These are phyloP conservation scores for Tachina grossa DNA, from an alignment of 2,888 invertebrate genomes.

Conservation along the genomic window DNA sequence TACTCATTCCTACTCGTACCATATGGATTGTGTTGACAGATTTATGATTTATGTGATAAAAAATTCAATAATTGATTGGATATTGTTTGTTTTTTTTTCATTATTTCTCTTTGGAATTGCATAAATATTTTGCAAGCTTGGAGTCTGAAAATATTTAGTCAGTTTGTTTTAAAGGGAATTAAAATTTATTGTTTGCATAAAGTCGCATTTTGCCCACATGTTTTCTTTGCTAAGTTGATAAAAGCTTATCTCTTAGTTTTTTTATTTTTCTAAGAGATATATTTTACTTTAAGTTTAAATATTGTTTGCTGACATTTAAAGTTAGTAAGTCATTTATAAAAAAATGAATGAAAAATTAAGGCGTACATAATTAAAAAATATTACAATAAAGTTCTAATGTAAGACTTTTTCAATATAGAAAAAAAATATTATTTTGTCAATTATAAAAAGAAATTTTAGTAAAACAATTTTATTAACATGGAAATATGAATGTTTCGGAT, in stretches of 20 bases:
- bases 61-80: conserved; percentile 59
- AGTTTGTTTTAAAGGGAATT: conserved; percentile 50
- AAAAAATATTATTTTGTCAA: too few species aligned
- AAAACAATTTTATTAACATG: too few species aligned
- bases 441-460: too few species aligned
- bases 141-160: conserved; percentile 7
- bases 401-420: too few species aligned
- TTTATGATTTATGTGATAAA: conserved; percentile 66
- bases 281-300: not conserved
- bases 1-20: not conserved
- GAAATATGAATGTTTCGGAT: too few species aligned
- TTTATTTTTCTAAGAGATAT: not conserved
- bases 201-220: not conserved
- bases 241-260: not conserved
- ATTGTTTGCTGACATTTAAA: too few species aligned
- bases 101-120: conserved; percentile 1
- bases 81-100: conserved; percentile 26
- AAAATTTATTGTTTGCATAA: conserved; percentile 8
- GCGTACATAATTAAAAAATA: too few species aligned
- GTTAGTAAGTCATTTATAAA: too few species aligned
- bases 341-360: too few species aligned
- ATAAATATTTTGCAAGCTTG: not conserved
- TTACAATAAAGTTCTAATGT: too few species aligned
- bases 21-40: conserved; percentile 62
- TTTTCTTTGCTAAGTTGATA: not conserved